Conservation (phyloP, 2,797 vertebrate species). For the Decapterus maruadsi region DNA sequence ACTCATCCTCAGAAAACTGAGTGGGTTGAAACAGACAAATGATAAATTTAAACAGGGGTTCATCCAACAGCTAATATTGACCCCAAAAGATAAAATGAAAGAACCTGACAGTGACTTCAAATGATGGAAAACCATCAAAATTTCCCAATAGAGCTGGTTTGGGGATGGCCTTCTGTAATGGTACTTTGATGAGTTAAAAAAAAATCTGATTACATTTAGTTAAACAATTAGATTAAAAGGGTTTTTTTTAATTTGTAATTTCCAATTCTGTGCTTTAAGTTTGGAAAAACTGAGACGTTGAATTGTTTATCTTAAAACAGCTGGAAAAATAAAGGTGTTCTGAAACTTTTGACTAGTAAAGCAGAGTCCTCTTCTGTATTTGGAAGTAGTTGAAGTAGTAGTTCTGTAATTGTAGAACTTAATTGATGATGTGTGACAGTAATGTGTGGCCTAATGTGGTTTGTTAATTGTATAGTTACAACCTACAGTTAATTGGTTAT, state of each 20-base stretch:
- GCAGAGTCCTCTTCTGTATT: conserved; percentile 20
- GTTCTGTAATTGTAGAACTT: neutral
- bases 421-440: conserved; percentile 46
- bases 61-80: neutral
- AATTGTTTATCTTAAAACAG: neutral
- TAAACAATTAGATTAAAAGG: neutral
- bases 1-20: too few species aligned
- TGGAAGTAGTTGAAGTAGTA: neutral
- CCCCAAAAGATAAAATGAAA: neutral
- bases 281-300: neutral
- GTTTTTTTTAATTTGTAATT: neutral
- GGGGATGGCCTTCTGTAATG: neutral
- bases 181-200: neutral
- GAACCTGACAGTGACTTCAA: neutral
- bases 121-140: neutral
- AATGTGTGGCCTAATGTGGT: conserved; percentile 48
- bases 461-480: neutral
- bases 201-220: too few species aligned
- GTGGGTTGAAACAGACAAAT: neutral
- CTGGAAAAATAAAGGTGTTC: neutral
- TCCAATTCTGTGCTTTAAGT: neutral
- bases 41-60: neutral
- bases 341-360: neutral
- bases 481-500: neutral
- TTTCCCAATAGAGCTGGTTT: neutral